Evolutionary conservation across 2,113 vertebrate genomes (phyloP).

Genomic region (Neomonachus schauinslandi): DNA sequence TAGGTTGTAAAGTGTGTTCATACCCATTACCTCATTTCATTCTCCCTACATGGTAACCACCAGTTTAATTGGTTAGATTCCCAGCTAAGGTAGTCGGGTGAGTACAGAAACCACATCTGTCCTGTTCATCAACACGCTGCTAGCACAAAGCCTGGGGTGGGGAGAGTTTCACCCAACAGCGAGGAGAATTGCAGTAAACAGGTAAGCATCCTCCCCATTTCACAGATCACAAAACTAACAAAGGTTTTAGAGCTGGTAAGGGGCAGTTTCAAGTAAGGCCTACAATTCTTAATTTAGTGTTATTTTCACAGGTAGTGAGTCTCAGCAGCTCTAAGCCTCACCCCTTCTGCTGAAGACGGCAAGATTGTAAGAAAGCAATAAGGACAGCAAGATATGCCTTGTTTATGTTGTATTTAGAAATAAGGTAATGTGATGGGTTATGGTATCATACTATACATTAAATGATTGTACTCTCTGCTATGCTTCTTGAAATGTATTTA

Average conservation of each 20-base stretch:
- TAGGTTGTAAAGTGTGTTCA: background rate
- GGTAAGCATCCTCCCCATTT: background rate
- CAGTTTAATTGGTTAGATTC: background rate
- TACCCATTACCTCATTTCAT: background rate
- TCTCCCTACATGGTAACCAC: background rate
- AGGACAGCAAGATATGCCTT: background rate
- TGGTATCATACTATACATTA: background rate
- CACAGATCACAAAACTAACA: background rate
- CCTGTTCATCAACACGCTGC: rapidly evolving
- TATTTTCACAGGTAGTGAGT: background rate
- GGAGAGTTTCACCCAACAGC: background rate
- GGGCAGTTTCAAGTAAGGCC: background rate
- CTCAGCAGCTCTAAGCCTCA: background rate
- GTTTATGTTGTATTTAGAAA: background rate
- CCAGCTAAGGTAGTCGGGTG: background rate
- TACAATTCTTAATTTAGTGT: background rate
- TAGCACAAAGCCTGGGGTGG: background rate
- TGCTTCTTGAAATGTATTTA: background rate
- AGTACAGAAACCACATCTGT: background rate
- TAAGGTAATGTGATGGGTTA: background rate
- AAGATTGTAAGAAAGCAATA: background rate
- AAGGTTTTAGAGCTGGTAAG: background rate
- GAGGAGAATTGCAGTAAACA: background rate
- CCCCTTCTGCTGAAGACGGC: background rate
- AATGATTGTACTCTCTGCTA: background rate